Base-by-base conservation (phyloP, 2,797 vertebrate genomes). In the Poeciliopsis paucimaculata region DNA sequence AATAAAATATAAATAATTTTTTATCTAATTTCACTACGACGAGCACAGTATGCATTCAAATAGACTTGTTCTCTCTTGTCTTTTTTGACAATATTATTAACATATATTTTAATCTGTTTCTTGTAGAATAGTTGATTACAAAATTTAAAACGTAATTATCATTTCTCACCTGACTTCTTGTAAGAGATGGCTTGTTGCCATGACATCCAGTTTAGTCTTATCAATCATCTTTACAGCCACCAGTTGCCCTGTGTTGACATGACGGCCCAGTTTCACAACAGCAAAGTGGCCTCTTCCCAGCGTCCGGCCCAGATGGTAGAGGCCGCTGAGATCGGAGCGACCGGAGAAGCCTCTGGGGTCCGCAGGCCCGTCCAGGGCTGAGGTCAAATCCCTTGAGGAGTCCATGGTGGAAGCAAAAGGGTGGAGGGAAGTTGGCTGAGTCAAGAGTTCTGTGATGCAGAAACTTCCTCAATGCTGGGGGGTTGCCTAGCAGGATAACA, bases 211-310 rank as follows among this genome's bases (percentile, higher is more conserved):
- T 88, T 97, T 97, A 60, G 96, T 96, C 94, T 98, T 98, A 92
- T 98, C 97, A 10, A 98, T 97, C 91, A 97, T 97, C 93, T 98
- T 98, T 86, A 98, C 94, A 0, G 97, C 97, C 82, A 98, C 97
- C 28, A 96, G 94, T 86, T 97, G 95, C n/a, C 97, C 95, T 0
- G 97, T 97, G 94, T 95, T 95, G 80, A 97, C 94, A 0, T 97
- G 96, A 7, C 97, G 96, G 0, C 96, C 97, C 87, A 97, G 94
- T 86, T 97, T 96, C 84, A 98, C 97, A 86, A 97, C 96, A 0
- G 97, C 97, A 0, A 97, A 98, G 93, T 97, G 97, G 2, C 97
- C 97, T 88, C 96, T 95, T 75, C 97, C 97, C 91, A 98, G 88
- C 0, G 96, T 97, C 77, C 96, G 96, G 78, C 96, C 97, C 91